Evolutionary conservation across 2,888 invertebrate species (phyloP).

Genomic region (Syritta pipiens): DNA sequence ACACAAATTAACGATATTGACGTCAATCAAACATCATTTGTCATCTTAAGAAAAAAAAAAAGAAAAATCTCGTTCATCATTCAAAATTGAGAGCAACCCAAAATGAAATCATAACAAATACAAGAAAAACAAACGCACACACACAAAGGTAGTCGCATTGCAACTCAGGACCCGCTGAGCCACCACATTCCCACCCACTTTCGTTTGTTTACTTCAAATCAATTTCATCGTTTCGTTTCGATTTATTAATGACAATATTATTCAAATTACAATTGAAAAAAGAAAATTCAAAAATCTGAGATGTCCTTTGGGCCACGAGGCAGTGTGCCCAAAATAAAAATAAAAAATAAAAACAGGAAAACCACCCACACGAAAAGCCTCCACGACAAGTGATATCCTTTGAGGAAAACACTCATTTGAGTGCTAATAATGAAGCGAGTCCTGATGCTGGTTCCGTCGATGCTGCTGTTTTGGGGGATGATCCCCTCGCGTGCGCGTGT

Average conservation of each 20-base stretch:
- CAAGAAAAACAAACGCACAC: conserved; percentile 25
- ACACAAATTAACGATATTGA: conserved; percentile 28
- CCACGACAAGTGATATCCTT: conserved; percentile 57
- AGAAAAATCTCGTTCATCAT: too few species aligned
- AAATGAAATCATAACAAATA: conserved; percentile 57
- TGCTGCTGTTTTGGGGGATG: too few species aligned
- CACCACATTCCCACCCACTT: conserved; percentile 35
- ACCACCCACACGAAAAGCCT: too few species aligned
- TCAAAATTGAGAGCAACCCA: conserved; percentile 7
- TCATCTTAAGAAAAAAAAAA: conserved; percentile 20
- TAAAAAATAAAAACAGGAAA: too few species aligned
- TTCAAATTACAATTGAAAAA: conserved; percentile 65
- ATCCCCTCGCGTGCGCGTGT: background rate
- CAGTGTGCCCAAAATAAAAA: too few species aligned
- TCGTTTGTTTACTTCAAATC: conserved; percentile 62
- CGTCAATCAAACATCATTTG: conserved; percentile 54
- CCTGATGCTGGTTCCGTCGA: background rate
- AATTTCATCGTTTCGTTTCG: conserved; percentile 63
- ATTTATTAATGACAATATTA: conserved; percentile 68
- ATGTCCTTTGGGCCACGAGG: conserved; percentile 13
- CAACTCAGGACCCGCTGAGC: conserved; percentile 31
- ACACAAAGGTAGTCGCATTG: conserved; percentile 19
- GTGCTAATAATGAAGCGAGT: conserved; percentile 45
- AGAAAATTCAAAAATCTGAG: conserved; percentile 39
- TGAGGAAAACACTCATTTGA: conserved; percentile 25